Evolutionary conservation across 2,888 invertebrate genomes (phyloP).

Genomic region (Ecdyonurus torrentis): DNA sequence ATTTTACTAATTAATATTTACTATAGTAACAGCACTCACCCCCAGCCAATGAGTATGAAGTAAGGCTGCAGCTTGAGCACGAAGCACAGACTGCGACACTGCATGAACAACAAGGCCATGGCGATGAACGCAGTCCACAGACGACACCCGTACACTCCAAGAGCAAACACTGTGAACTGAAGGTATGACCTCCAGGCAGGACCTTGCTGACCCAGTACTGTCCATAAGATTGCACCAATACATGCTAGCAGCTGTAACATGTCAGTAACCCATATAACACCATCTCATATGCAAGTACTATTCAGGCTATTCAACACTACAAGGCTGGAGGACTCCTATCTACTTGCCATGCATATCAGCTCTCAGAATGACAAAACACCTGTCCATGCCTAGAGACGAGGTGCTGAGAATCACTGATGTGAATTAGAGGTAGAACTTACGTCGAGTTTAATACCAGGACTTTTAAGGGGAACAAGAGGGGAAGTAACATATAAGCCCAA

Average conservation of each 20-base stretch:
- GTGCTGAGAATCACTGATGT: too few species aligned
- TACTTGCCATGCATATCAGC: too few species aligned
- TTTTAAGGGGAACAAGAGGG: too few species aligned
- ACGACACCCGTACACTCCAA: conserved; percentile 63
- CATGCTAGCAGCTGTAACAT: conserved; percentile 49
- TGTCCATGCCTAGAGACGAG: too few species aligned
- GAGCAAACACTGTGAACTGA: conserved; percentile 59
- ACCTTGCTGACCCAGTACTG: conserved; percentile 34
- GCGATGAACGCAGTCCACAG: conserved; percentile 76
- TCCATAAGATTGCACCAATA: conserved; percentile 59
- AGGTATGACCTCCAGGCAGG: conserved; percentile 44
- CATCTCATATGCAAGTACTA: too few species aligned
- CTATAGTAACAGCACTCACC: conserved; percentile 26
- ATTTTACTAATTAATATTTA: neutral
- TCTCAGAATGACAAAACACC: too few species aligned
- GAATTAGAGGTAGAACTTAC: too few species aligned
- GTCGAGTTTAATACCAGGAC: too few species aligned
- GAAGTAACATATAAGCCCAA: too few species aligned
- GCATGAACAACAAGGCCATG: conserved; percentile 59
- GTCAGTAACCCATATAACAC: too few species aligned
- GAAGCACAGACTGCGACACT: conserved; percentile 69
- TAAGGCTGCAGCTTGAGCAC: conserved; percentile 58
- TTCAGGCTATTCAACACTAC: too few species aligned
- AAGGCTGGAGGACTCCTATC: too few species aligned
- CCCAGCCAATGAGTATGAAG: conserved; percentile 41